phyloP scores from a whole-genome alignment of 2,888 invertebrate species.

The Apomyelois bistriatella region DNA sequence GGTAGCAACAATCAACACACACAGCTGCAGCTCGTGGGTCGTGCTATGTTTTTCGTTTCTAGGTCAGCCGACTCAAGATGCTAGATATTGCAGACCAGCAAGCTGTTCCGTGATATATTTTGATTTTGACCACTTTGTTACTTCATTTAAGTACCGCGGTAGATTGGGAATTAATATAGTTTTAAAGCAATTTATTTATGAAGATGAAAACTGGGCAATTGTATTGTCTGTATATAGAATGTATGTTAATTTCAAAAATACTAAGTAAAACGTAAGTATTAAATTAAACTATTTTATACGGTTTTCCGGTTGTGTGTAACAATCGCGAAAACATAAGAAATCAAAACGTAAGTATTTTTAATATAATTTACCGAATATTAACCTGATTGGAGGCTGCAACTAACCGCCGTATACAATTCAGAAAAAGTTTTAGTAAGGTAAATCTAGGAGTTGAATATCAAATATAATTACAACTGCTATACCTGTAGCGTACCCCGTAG shows the following conservation, averaged over 20 bases:
- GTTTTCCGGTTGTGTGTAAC: too few species aligned
- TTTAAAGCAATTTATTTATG: neutral
- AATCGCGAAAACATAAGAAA: too few species aligned
- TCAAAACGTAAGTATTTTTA: too few species aligned
- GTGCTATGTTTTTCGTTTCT: constrained; percentile 62
- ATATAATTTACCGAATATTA: too few species aligned
- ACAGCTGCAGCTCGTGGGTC: constrained; percentile 35
- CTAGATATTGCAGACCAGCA: constrained; percentile 31
- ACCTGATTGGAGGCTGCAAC: too few species aligned
- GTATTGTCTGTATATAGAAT: too few species aligned
- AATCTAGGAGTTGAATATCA: too few species aligned
- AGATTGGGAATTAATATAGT: neutral
- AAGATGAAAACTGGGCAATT: neutral
- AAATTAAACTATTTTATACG: too few species aligned
- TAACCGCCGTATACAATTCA: too few species aligned
- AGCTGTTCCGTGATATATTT: constrained; percentile 59
- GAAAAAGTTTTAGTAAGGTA: too few species aligned
- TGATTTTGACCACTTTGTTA: constrained; percentile 32
- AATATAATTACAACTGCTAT: neutral
- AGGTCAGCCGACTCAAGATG: constrained; percentile 49
- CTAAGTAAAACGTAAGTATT: too few species aligned
- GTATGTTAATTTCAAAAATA: too few species aligned
- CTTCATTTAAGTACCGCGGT: neutral
- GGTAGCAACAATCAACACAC: constrained; percentile 19
- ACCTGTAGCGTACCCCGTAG: constrained; percentile 16